A percentile compares a stretch with the other conserved stretches of the same genome.
phyloP scores from a whole-genome alignment of 2,888 invertebrate genomes.

The Athrips mouffetella region DNA sequence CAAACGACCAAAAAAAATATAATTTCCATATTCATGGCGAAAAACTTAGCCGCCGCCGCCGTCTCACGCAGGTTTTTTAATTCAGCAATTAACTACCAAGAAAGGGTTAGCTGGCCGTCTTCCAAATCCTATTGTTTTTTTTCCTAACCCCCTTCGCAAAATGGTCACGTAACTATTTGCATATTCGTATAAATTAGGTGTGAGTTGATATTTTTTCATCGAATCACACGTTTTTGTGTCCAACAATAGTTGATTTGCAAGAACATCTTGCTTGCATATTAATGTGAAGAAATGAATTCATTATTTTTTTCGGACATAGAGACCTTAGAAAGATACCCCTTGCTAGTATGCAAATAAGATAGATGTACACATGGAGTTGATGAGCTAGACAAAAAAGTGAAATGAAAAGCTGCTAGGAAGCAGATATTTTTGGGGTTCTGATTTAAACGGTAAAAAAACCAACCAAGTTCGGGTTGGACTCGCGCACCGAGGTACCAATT shows the following conservation, averaged over 20 bases:
- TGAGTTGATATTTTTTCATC: slow-evolving; percentile 60
- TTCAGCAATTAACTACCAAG: slow-evolving; percentile 57
- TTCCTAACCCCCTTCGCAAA: slow-evolving; percentile 62
- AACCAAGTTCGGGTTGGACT: no score
- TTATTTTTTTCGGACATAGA: slow-evolving; percentile 43
- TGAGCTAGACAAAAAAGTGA: neutral
- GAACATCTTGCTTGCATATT: slow-evolving; percentile 60
- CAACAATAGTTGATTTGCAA: slow-evolving; percentile 52
- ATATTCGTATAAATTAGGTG: slow-evolving; percentile 71
- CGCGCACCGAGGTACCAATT: no score
- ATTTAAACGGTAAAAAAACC: no score
- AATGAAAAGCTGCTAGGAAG: neutral
- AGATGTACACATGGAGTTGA: no score
- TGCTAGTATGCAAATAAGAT: neutral
- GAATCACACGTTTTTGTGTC: slow-evolving; percentile 69
- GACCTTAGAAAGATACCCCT: slow-evolving; percentile 6
- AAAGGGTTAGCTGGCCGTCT: slow-evolving; percentile 65
- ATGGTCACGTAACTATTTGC: slow-evolving; percentile 75
- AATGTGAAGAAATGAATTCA: slow-evolving; percentile 41
- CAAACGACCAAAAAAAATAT: slow-evolving; percentile 36
- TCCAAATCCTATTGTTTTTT: slow-evolving; percentile 62
- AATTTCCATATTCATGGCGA: slow-evolving; percentile 47
- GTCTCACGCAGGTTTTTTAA: slow-evolving; percentile 66
- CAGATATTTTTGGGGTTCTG: no score
- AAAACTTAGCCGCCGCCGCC: slow-evolving; percentile 48